A percentile compares a stretch with the other conserved stretches of the same genome.
phyloP scores from a whole-genome alignment of 2,113 vertebrate genomes.

The Cephalopterus ornatus region DNA sequence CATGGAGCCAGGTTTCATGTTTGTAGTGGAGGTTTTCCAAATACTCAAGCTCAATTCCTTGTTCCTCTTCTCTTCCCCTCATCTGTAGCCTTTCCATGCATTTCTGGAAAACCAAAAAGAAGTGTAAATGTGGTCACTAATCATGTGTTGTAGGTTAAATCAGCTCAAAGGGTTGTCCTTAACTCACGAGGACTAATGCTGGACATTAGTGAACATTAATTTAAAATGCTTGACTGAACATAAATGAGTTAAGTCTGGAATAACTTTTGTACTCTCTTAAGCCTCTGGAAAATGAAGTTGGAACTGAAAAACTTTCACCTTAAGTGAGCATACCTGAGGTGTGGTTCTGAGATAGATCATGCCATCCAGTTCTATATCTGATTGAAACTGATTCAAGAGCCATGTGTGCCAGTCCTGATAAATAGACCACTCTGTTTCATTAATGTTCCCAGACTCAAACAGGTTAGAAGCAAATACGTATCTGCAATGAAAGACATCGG shows the following conservation, averaged over 20 bases:
- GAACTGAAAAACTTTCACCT: neutral
- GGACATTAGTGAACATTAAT: neutral
- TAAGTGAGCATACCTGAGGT: conserved; percentile 72
- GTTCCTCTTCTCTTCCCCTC: conserved; percentile 81
- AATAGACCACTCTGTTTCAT: conserved; percentile 82
- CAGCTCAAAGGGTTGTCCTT: neutral
- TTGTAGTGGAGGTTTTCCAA: conserved; percentile 85
- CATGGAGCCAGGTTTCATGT: conserved; percentile 81
- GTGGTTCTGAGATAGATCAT: conserved; percentile 84
- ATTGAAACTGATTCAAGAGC: conserved; percentile 80
- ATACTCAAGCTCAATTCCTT: conserved; percentile 83
- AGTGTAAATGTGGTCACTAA: neutral
- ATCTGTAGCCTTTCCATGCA: conserved; percentile 82
- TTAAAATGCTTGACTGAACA: neutral
- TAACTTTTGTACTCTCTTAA: neutral
- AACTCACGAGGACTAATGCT: neutral
- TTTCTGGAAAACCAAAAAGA: conserved; percentile 69
- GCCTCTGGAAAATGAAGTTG: neutral
- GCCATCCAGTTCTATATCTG: conserved; percentile 76
- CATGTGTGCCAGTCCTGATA: conserved; percentile 87
- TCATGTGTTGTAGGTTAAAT: neutral
- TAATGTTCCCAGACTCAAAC: conserved; percentile 78
- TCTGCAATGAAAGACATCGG: conserved; percentile 42
- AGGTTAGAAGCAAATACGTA: conserved; percentile 84
- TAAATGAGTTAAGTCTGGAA: neutral